Percentiles rank a stretch among this genome's conserved stretches.
Conservation (phyloP, 1,140 invertebrate genomes). For the Diorhabda carinulata region DNA sequence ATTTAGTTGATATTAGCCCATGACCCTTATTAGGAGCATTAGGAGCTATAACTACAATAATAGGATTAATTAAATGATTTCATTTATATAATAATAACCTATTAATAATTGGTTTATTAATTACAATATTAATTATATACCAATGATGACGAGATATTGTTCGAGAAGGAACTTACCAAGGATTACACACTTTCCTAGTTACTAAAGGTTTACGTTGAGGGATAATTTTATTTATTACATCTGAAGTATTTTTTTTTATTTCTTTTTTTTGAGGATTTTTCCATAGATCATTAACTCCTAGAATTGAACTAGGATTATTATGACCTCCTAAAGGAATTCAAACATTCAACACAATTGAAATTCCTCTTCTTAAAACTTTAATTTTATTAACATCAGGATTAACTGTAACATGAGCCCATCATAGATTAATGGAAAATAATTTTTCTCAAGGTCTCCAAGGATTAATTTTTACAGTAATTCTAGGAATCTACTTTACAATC, state of each 20-base stretch:
- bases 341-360: constrained; percentile 59
- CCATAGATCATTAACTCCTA: constrained; percentile 58
- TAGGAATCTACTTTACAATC: constrained; percentile 50
- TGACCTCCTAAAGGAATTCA: constrained; percentile 56
- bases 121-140: constrained; percentile 50
- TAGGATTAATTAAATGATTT: constrained; percentile 53
- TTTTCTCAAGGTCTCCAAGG: constrained; percentile 45
- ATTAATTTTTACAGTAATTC: constrained; percentile 53
- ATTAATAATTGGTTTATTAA: constrained; percentile 49
- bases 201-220: constrained; percentile 53
- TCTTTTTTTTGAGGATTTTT: constrained; percentile 65
- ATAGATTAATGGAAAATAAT: constrained; percentile 55
- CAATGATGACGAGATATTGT: constrained; percentile 64
- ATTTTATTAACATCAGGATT: constrained; percentile 56
- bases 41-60: constrained; percentile 47
- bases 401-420: constrained; percentile 56
- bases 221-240: constrained; percentile 63
- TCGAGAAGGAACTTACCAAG: constrained; percentile 57
- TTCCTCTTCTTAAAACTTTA: constrained; percentile 61
- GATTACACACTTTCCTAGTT: constrained; percentile 50
- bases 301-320: constrained; percentile 56
- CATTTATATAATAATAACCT: constrained; percentile 48
- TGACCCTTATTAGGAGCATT: constrained; percentile 53
- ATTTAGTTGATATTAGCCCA: constrained; percentile 56
- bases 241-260: constrained; percentile 62